Evolutionary conservation across 2,797 vertebrate species (phyloP).

Genomic region (Pelochelys cantorii): DNA sequence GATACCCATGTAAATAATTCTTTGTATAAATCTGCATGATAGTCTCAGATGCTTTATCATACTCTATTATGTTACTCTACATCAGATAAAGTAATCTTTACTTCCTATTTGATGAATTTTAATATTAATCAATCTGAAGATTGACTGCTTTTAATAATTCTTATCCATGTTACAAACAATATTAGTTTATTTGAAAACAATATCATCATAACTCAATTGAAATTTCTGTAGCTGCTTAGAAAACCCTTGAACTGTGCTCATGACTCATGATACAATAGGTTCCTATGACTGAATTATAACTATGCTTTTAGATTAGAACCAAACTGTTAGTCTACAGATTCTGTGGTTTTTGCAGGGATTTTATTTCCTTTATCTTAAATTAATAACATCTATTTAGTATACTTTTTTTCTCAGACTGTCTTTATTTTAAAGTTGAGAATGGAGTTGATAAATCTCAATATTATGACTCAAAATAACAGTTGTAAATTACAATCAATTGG

Average conservation of each 20-base stretch:
- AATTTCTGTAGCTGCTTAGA: constrained; percentile 14
- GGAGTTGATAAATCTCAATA: not conserved
- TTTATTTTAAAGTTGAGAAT: not conserved
- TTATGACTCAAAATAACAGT: not conserved
- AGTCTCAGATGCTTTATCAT: not conserved
- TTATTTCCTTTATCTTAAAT: not conserved
- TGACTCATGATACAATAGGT: not conserved
- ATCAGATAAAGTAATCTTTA: not conserved
- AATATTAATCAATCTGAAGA: not conserved
- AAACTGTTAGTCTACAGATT: not conserved
- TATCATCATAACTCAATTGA: not conserved
- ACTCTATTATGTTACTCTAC: not conserved
- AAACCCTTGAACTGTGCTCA: constrained; percentile 2
- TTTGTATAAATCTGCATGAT: not conserved
- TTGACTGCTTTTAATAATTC: not conserved
- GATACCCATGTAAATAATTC: not conserved
- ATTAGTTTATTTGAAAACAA: constrained; percentile 15
- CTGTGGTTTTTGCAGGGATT: not conserved
- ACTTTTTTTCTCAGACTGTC: not conserved
- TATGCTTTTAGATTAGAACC: constrained; percentile 20
- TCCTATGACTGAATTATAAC: not conserved
- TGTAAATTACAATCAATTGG: not conserved
- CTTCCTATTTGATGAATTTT: not conserved
- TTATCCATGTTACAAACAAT: constrained; percentile 1
- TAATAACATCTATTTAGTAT: not conserved